Percentiles rank a stretch among this genome's conserved stretches.
Evolutionary conservation across 2,113 vertebrate genomes (phyloP).

Genomic region (Heterochromis multidens): DNA sequence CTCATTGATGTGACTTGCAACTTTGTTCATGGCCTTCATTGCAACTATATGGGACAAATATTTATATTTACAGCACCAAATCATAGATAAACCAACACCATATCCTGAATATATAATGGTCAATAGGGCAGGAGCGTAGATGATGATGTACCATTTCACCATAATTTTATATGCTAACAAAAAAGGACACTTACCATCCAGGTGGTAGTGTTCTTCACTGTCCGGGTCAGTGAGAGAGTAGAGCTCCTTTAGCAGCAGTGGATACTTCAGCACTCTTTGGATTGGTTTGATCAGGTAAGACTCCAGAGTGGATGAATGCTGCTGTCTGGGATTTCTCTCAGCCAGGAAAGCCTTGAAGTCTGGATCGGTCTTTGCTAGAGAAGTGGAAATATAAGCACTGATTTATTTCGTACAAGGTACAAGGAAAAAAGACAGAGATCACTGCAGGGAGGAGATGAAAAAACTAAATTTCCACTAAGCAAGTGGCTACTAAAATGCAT

Average conservation of each 20-base stretch:
- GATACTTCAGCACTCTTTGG: slow-evolving; percentile 96
- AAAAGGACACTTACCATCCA: slow-evolving; percentile 79
- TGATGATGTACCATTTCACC: background rate
- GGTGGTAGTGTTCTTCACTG: slow-evolving; percentile 95
- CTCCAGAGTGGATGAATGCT: slow-evolving; percentile 93
- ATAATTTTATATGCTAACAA: background rate
- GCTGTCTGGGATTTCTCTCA: slow-evolving; percentile 89
- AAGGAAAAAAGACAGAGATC: background rate
- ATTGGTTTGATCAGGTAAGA: slow-evolving; percentile 99
- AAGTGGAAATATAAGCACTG: background rate
- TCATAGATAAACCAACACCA: background rate
- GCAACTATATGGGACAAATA: slow-evolving; percentile 79
- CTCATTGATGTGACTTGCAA: slow-evolving; percentile 98
- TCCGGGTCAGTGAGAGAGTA: slow-evolving; percentile 88
- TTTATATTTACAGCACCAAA: background rate
- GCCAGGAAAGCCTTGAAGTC: slow-evolving; percentile 95
- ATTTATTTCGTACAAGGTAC: background rate
- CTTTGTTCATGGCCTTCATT: slow-evolving; percentile 98
- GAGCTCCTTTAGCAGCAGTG: slow-evolving; percentile 90
- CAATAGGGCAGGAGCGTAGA: background rate
- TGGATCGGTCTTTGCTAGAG: slow-evolving; percentile 86
- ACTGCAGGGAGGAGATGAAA: background rate
- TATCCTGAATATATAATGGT: background rate
- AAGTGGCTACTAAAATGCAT: background rate
- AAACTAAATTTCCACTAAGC: background rate